Evolutionary conservation across 2,797 vertebrate genomes (phyloP).

Genomic region (Bovichtus variegatus): DNA sequence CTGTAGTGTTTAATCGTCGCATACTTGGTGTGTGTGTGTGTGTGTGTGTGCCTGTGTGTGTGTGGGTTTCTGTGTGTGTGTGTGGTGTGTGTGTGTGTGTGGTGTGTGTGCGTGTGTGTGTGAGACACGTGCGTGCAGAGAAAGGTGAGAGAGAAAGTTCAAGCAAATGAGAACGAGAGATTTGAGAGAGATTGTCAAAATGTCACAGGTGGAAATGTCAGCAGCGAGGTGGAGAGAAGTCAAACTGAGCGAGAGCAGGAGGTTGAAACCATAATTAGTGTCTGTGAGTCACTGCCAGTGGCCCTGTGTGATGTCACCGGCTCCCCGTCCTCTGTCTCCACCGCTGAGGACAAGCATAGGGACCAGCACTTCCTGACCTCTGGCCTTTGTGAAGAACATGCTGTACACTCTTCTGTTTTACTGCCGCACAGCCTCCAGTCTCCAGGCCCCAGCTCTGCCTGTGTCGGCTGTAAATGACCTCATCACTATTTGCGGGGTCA

Average conservation of each 20-base stretch:
- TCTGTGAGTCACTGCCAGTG: constrained; percentile 60
- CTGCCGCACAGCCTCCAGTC: constrained; percentile 55
- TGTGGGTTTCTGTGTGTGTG: no score
- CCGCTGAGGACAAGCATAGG: constrained; percentile 50
- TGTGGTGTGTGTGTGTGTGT: background rate
- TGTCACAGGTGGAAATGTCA: constrained; percentile 78
- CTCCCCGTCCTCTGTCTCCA: constrained; percentile 56
- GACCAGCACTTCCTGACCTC: constrained; percentile 61
- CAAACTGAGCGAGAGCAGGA: constrained; percentile 66
- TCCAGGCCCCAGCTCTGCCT: constrained; percentile 31
- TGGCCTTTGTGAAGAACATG: constrained; percentile 67
- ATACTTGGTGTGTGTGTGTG: background rate
- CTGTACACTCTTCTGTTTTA: constrained; percentile 62
- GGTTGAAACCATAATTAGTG: constrained; percentile 78
- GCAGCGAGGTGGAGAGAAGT: constrained; percentile 75
- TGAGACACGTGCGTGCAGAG: background rate
- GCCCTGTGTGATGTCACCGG: constrained; percentile 71
- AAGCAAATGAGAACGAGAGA: constrained; percentile 57
- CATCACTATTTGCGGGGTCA: constrained; percentile 63
- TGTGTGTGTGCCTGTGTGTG: constrained; percentile 21
- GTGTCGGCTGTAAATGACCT: constrained; percentile 56
- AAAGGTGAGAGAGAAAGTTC: constrained; percentile 54
- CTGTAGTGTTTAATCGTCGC: constrained; percentile 1
- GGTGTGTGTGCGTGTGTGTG: constrained; percentile 20
- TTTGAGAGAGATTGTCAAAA: constrained; percentile 77